A percentile compares a stretch with the other conserved stretches of the same genome.
Evolutionary conservation across 2,797 vertebrate genomes (phyloP).

Genomic region (Borostomias antarcticus): DNA sequence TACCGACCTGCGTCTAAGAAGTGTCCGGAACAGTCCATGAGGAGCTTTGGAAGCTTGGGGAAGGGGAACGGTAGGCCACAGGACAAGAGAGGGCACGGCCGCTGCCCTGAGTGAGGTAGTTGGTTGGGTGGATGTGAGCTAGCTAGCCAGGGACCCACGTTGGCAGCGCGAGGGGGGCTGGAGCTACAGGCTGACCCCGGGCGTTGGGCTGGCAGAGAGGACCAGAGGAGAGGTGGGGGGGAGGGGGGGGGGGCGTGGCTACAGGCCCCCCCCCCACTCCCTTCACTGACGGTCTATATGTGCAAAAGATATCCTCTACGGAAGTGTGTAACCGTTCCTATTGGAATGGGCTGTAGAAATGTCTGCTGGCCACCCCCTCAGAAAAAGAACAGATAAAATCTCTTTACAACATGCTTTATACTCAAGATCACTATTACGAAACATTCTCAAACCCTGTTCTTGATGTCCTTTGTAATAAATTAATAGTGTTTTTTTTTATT

Average conservation of each 20-base stretch:
- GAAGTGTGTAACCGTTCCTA: constrained; percentile 59
- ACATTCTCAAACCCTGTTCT: constrained; percentile 71
- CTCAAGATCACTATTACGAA: constrained; percentile 56
- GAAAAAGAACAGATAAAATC: constrained; percentile 60
- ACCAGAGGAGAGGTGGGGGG: constrained; percentile 47
- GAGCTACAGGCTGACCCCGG: constrained; percentile 65
- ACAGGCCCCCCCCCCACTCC: constrained; percentile 55
- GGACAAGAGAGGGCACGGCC: constrained; percentile 53
- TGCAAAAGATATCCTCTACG: constrained; percentile 70
- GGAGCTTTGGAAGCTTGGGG: constrained; percentile 68
- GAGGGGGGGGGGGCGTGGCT: constrained; percentile 55
- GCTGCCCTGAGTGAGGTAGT: constrained; percentile 77
- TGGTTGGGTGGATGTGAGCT: constrained; percentile 66
- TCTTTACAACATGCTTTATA: constrained; percentile 78
- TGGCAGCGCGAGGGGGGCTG: constrained; percentile 63
- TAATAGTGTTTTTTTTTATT: constrained; percentile 43
- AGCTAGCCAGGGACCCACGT: constrained; percentile 56
- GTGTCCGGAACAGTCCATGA: constrained; percentile 42
- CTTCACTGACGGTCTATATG: constrained; percentile 67
- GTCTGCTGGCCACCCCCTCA: constrained; percentile 52
- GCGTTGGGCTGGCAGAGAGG: constrained; percentile 58
- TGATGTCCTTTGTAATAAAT: constrained; percentile 66
- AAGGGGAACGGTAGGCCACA: constrained; percentile 63
- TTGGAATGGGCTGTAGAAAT: constrained; percentile 53
- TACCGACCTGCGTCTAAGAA: constrained; percentile 53